phyloP scores from a whole-genome alignment of 2,797 vertebrate genomes.

The Lithobates sylvaticus region DNA sequence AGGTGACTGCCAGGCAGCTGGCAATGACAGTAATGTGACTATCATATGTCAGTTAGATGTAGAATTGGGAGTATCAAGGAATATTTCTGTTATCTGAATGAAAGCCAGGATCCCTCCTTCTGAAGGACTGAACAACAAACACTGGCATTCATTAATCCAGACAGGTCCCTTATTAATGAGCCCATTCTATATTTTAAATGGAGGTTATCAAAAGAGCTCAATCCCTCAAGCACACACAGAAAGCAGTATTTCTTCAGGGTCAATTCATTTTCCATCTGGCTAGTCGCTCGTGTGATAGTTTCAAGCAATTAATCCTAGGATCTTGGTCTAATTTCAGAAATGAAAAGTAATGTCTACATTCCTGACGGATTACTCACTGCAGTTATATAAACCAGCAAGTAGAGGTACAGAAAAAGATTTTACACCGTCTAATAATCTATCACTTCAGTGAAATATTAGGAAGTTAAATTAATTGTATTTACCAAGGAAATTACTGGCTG shows the following conservation, averaged over 20 bases:
- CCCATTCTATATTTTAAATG: neutral
- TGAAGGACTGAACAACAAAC: neutral
- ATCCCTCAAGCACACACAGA: neutral
- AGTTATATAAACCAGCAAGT: constrained; percentile 11
- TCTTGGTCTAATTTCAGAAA: constrained; percentile 14
- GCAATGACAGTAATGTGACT: neutral
- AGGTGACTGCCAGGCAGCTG: neutral
- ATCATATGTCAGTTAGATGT: constrained; percentile 9
- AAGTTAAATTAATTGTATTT: neutral
- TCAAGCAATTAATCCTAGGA: neutral
- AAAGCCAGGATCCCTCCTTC: neutral
- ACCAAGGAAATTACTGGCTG: neutral
- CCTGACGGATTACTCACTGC: neutral
- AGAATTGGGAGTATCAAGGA: neutral
- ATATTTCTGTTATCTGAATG: neutral
- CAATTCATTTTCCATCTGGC: neutral
- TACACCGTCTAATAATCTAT: neutral
- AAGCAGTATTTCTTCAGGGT: neutral
- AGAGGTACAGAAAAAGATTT: neutral
- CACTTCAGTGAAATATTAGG: neutral
- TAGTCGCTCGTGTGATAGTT: neutral
- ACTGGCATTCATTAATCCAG: neutral
- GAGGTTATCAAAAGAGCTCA: neutral
- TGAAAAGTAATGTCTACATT: constrained; percentile 3
- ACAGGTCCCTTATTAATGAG: neutral